Percentiles rank a stretch among this genome's conserved stretches.
Conservation (phyloP, 2,888 invertebrate genomes). For the Tubiluchus corallicola region DNA sequence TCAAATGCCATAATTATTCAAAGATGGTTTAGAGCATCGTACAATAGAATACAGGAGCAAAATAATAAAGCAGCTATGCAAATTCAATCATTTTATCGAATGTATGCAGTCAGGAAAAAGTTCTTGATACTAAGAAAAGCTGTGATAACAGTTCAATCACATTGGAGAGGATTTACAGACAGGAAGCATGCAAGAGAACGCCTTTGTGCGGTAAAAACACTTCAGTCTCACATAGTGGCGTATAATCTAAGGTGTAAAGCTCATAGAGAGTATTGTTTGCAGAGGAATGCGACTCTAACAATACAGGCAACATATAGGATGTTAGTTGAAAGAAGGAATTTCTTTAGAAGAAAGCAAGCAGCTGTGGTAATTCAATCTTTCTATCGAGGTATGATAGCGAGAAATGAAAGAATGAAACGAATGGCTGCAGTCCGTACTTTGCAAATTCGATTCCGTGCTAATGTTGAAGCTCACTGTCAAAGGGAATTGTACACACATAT, state of each 20-base stretch:
- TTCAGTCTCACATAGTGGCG: too few species aligned
- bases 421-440: conserved; percentile 11
- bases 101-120: conserved; percentile 4
- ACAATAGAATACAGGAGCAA: conserved; percentile 6
- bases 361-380: conserved; percentile 14
- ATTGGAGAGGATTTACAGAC: conserved; percentile 8
- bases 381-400: conserved; percentile 11
- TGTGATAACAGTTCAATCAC: conserved; percentile 14
- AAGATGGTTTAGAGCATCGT: conserved; percentile 9
- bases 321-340: too few species aligned
- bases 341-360: too few species aligned
- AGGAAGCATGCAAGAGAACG: conserved; percentile 8
- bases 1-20: conserved; percentile 14
- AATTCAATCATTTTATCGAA: conserved; percentile 2
- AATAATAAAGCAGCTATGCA: conserved; percentile 5
- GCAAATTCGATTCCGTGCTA: conserved; percentile 10
- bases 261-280: too few species aligned
- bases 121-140: conserved; percentile 10
- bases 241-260: too few species aligned
- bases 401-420: conserved; percentile 8
- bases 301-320: too few species aligned
- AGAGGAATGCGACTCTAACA: too few species aligned
- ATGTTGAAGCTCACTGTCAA: conserved; percentile 4
- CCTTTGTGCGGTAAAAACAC: too few species aligned
- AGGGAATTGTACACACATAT: conserved; percentile 11